Percentiles rank a stretch among this genome's conserved stretches.
Conservation (phyloP, 37 sponge, comb jelly and placozoan species). For the Corticium candelabrum region DNA sequence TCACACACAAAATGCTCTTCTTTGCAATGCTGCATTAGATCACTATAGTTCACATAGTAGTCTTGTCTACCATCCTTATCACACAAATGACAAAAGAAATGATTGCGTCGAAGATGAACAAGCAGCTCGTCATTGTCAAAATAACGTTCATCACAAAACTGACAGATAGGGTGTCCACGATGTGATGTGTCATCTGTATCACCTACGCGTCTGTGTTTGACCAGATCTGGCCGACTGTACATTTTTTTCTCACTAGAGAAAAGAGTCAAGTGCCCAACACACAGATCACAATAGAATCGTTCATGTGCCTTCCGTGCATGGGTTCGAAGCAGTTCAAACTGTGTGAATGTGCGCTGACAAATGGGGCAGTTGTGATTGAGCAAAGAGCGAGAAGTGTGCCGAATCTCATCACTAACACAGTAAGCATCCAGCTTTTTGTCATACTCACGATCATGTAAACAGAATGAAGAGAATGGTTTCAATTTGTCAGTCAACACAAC, state of each 20-base stretch:
- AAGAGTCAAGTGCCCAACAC: constrained; percentile 54
- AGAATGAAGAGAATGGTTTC: no score
- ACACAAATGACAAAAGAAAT: constrained; percentile 91
- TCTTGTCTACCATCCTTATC: constrained; percentile 65
- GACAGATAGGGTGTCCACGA: constrained; percentile 81
- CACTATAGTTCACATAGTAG: constrained; percentile 40
- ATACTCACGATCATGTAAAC: no score
- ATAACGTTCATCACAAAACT: constrained; percentile 75
- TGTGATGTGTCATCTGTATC: constrained; percentile 48
- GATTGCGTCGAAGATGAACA: constrained; percentile 59
- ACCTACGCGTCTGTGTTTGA: constrained; percentile 30
- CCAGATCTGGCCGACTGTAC: constrained; percentile 58
- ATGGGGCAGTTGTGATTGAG: constrained; percentile 29
- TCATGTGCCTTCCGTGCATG: constrained; percentile 51
- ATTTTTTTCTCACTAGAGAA: constrained; percentile 56
- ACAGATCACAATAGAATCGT: constrained; percentile 59
- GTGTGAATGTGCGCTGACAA: background rate
- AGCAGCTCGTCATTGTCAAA: constrained; percentile 74
- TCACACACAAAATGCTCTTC: constrained; percentile 80
- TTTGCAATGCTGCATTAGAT: constrained; percentile 53
- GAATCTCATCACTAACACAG: background rate
- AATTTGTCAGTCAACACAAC: no score
- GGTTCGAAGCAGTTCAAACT: constrained; percentile 31
- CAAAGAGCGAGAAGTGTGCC: background rate
- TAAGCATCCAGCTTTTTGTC: no score